A percentile compares a stretch with the other conserved stretches of the same genome.
Conservation (phyloP, 2,113 vertebrate genomes). For the Dipodomys stephensi region DNA sequence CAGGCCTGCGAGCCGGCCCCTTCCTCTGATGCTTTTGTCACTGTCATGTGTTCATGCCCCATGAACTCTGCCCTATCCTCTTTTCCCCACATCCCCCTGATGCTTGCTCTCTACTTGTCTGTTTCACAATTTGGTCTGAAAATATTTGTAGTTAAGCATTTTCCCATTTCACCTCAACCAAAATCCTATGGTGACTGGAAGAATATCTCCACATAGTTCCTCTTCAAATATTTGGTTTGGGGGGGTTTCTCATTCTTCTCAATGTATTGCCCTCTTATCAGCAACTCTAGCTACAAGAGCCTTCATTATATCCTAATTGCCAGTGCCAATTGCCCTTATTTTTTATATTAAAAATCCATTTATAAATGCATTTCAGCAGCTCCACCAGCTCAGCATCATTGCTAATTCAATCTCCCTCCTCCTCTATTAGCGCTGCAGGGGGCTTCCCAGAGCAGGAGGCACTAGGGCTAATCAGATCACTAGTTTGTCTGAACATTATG, state of each 20-base stretch:
- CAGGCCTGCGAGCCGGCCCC: not conserved
- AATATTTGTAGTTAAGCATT: not conserved
- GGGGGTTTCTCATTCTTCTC: constrained; percentile 22
- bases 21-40: not conserved
- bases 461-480: constrained; percentile 61
- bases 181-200: not conserved
- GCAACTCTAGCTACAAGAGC: constrained; percentile 40
- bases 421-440: constrained; percentile 49
- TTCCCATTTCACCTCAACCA: not conserved
- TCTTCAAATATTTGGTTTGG: not conserved
- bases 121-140: not conserved
- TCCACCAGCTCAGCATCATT: constrained; percentile 39
- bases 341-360: constrained; percentile 76
- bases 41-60: no score
- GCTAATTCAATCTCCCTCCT: constrained; percentile 68
- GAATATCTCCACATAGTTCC: constrained; percentile 14
- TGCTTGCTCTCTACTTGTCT: not conserved
- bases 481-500: constrained; percentile 63
- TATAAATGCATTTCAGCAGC: constrained; percentile 62
- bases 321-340: constrained; percentile 64
- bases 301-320: constrained; percentile 69
- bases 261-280: constrained; percentile 52
- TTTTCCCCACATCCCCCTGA: no score
- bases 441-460: constrained; percentile 44
- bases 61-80: not conserved